phyloP scores from a whole-genome alignment of 2,888 invertebrate genomes.

The Ariolimax columbianus region DNA sequence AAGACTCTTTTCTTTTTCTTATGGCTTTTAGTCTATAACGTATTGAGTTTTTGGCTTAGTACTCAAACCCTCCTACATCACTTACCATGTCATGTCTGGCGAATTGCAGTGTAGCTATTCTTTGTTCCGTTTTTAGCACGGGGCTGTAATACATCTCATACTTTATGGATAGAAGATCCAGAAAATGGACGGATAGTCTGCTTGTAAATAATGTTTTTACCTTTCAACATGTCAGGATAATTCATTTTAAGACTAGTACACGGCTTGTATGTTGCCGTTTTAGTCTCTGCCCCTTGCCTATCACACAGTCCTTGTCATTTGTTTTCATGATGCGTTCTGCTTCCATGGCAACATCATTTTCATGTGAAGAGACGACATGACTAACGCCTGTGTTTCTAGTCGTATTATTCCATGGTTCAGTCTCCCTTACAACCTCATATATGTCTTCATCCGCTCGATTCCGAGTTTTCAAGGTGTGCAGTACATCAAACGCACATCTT shows the following conservation, averaged over 20 bases:
- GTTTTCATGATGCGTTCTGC: not conserved
- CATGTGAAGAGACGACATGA: not conserved
- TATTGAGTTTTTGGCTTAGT: too few relatives aligned
- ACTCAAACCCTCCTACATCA: too few relatives aligned
- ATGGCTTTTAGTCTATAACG: too few relatives aligned
- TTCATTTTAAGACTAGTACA: not conserved
- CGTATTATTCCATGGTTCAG: not conserved
- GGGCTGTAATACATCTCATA: too few relatives aligned
- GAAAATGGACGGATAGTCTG: too few relatives aligned
- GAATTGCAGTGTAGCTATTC: too few relatives aligned
- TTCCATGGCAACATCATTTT: not conserved
- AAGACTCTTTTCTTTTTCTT: too few relatives aligned
- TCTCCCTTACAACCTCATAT: not conserved
- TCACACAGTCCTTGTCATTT: too few relatives aligned
- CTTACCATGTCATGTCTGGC: too few relatives aligned
- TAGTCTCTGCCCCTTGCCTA: not conserved
- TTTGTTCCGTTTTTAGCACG: too few relatives aligned
- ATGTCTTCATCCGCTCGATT: not conserved
- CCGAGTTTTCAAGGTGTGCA: not conserved
- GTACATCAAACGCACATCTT: not conserved
- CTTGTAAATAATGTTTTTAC: too few relatives aligned
- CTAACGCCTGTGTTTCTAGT: not conserved
- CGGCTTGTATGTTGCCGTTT: constrained; percentile 5
- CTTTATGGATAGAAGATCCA: too few relatives aligned
- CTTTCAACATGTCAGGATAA: not conserved